These are phyloP conservation scores for Elgaria multicarinata DNA, from an alignment of 2,113 vertebrate species.

Conservation along the genomic window DNA sequence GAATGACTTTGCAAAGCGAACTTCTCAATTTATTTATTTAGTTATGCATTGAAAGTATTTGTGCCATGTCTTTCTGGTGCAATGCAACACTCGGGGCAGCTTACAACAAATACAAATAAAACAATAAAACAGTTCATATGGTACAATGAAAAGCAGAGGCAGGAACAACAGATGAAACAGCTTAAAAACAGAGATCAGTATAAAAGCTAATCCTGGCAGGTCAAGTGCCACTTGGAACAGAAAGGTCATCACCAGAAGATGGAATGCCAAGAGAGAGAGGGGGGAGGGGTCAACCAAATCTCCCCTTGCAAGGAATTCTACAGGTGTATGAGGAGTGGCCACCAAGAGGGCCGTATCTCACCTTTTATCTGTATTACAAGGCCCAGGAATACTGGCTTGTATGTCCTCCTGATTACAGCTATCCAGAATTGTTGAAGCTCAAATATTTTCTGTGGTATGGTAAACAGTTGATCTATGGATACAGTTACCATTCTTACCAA, in stretches of 20 bases:
- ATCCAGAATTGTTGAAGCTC: neutral
- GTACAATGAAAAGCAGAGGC: neutral
- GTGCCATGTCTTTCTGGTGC: neutral
- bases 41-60: neutral
- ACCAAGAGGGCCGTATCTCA: too few relatives aligned
- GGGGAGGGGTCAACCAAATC: neutral
- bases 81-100: neutral
- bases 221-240: neutral
- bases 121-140: neutral
- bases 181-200: neutral
- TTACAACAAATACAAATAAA: neutral
- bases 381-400: neutral
- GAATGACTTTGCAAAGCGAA: conserved; percentile 54
- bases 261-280: neutral
- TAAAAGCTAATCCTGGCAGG: neutral
- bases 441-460: neutral
- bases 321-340: too few relatives aligned
- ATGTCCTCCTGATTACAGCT: neutral
- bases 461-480: too few relatives aligned
- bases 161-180: neutral
- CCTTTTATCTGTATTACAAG: too few relatives aligned
- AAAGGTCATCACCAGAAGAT: neutral
- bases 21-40: conserved; percentile 49
- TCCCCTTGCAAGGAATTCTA: neutral
- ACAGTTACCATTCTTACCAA: neutral